A percentile compares a stretch with the other conserved stretches of the same genome.
These are phyloP conservation scores for Hecatera dysodea DNA, from an alignment of 2,888 invertebrate genomes.

Conservation along the genomic window DNA sequence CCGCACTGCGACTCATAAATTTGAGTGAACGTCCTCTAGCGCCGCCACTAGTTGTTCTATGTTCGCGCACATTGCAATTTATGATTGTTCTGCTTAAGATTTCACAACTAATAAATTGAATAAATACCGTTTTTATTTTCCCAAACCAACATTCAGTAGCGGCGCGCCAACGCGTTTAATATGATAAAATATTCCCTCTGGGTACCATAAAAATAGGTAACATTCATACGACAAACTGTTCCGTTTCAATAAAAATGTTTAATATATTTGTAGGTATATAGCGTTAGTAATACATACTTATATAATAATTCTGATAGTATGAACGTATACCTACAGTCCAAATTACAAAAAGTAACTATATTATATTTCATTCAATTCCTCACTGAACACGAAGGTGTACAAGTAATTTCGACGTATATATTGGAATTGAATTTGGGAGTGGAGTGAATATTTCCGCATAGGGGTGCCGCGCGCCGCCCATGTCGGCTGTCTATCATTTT, in stretches of 20 bases:
- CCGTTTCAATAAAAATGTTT: conserved; percentile 65
- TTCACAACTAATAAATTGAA: conserved; percentile 77
- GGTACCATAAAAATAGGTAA: conserved; percentile 61
- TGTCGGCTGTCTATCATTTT: conserved; percentile 71
- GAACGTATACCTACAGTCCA: conserved; percentile 46
- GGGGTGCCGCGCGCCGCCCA: conserved; percentile 48
- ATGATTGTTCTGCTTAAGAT: conserved; percentile 84
- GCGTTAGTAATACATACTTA: conserved; percentile 51
- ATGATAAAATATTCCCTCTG: conserved; percentile 65
- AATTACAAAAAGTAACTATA: conserved; percentile 65
- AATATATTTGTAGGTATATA: conserved; percentile 43
- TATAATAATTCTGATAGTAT: conserved; percentile 57
- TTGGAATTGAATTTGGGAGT: conserved; percentile 73
- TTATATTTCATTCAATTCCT: conserved; percentile 72
- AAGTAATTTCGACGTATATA: conserved; percentile 67
- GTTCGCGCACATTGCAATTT: conserved; percentile 82
- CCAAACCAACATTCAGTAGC: conserved; percentile 48
- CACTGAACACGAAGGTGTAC: conserved; percentile 63
- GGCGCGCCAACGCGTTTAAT: conserved; percentile 63
- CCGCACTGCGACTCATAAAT: conserved; percentile 90
- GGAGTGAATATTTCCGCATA: conserved; percentile 69
- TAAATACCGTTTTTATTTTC: conserved; percentile 64
- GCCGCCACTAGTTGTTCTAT: conserved; percentile 83
- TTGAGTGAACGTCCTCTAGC: conserved; percentile 85
- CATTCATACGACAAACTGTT: conserved; percentile 56